phyloP scores from a whole-genome alignment of 1,140 invertebrate species.

The Samia ricini region DNA sequence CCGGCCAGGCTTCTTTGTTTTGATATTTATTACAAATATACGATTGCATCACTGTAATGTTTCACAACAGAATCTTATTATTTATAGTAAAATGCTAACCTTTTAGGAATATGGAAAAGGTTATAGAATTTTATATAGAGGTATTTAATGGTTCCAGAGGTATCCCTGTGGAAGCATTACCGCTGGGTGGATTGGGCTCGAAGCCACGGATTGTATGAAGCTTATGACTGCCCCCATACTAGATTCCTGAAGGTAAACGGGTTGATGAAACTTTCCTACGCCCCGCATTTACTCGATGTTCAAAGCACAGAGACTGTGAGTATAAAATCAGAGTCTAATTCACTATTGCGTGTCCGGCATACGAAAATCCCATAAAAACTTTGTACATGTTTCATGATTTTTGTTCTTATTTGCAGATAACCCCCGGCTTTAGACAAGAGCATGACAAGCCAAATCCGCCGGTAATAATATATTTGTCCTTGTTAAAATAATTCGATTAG shows the following conservation, averaged over 20 bases:
- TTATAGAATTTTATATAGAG: too few relatives aligned
- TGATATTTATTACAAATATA: too few relatives aligned
- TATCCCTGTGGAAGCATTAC: constrained; percentile 57
- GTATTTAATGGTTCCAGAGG: too few relatives aligned
- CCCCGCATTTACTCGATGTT: constrained; percentile 62
- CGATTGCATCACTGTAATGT: too few relatives aligned
- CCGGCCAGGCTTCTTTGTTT: too few relatives aligned
- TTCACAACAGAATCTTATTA: too few relatives aligned
- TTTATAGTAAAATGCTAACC: too few relatives aligned
- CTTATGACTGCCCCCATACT: constrained; percentile 57
- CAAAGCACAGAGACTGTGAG: constrained; percentile 60
- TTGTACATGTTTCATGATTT: too few relatives aligned
- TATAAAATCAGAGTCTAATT: neutral
- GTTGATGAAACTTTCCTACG: constrained; percentile 53
- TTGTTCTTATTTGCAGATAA: constrained; percentile 35
- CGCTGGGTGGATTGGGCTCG: constrained; percentile 67
- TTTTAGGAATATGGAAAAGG: too few relatives aligned
- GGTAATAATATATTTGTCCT: constrained; percentile 26
- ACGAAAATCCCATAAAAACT: too few relatives aligned
- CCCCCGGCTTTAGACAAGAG: constrained; percentile 44
- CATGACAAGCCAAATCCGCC: constrained; percentile 35
- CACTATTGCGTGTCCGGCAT: neutral
- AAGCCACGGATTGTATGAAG: constrained; percentile 54
- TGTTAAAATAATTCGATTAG: neutral
- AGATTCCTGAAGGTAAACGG: constrained; percentile 57